Evolutionary conservation across 2,797 vertebrate genomes (phyloP).

Genomic region (Decapterus maruadsi): DNA sequence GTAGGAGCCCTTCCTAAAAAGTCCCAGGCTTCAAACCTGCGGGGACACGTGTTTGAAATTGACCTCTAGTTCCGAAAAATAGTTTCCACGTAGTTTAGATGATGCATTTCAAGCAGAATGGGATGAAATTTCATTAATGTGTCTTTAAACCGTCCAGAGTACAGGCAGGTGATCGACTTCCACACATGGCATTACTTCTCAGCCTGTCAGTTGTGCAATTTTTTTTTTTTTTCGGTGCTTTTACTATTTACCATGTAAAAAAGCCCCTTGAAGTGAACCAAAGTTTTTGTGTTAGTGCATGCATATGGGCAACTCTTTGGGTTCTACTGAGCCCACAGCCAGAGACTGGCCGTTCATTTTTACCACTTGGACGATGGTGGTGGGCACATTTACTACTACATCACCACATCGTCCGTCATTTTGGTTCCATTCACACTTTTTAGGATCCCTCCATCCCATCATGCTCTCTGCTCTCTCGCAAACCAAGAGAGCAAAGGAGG

Average conservation of each 20-base stretch:
- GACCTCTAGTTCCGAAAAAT: conserved; percentile 54
- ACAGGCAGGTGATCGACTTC: conserved; percentile 50
- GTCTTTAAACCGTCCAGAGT: conserved; percentile 52
- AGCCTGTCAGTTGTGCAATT: conserved; percentile 71
- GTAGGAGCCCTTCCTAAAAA: conserved; percentile 59
- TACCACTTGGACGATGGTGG: conserved; percentile 48
- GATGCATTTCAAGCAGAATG: conserved; percentile 66
- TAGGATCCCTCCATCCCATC: conserved; percentile 36
- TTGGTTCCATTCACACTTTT: conserved; percentile 60
- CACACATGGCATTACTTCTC: conserved; percentile 33
- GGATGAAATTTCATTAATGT: conserved; percentile 51
- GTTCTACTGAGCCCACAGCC: conserved; percentile 72
- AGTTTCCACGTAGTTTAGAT: conserved; percentile 28
- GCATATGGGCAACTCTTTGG: conserved; percentile 77
- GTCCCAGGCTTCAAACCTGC: conserved; percentile 40
- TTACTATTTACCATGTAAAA: conserved; percentile 48
- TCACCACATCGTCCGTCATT: conserved; percentile 33
- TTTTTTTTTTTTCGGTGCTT: conserved; percentile 54
- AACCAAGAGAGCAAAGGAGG: conserved; percentile 31
- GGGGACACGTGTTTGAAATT: conserved; percentile 42
- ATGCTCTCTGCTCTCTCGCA: conserved; percentile 36
- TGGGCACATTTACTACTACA: conserved; percentile 37
- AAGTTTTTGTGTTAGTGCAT: conserved; percentile 72
- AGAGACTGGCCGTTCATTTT: conserved; percentile 57
- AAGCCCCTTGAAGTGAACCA: conserved; percentile 57